Evolutionary conservation across 64 coral and sea anemone species (phyloP), one percentile per base, ranked within the genome.

Genomic region (Cladopsammia gracilis): DNA sequence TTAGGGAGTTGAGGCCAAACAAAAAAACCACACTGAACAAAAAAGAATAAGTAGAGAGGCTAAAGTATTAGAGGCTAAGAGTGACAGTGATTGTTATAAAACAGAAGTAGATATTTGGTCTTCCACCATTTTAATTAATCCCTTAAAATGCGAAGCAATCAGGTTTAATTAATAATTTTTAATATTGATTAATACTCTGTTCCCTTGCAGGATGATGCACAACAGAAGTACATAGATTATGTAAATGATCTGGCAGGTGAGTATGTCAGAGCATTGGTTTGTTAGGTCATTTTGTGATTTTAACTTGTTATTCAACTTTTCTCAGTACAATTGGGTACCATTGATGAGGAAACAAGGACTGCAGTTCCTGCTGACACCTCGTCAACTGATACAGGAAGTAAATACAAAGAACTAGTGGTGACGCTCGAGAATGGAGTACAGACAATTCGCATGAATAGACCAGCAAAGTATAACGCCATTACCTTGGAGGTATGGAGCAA

Each of bases 381-480:
- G 58, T 10, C 79, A 49, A 58, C 78, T 26, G 48, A 58, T 43
- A 10, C 45, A 26, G 89, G 42, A 59, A 93, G 15, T 71, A 93
- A 88, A 22, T 97, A 94, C 69, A 87, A 94, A 71, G 80, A 77
- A 59, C 73, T 98, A 14, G 76, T 83, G 42, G 94, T 98, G 5
- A 85, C 91, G 45, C 42, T 88, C 3, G 90, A 96, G 46, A 88
- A 87, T 89, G 97, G 94, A 68, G 60, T 98, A 24, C 94, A 91
- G 34, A 93, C 77, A 11, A 96, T 98, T 65, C 90, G 73, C 11
- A 79, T 98, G 48, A 98, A 98, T 76, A 94, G 97, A 93, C 97
- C 94, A 66, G 12, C 89, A 10, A 98, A 98, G 24, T 98, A 96
- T 50, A 98, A 98, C 89, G 94, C 97, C 6, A 91, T 98, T 43